Conservation (phyloP, 2,888 invertebrate genomes). For the Trissonchulus latispiculum region DNA sequence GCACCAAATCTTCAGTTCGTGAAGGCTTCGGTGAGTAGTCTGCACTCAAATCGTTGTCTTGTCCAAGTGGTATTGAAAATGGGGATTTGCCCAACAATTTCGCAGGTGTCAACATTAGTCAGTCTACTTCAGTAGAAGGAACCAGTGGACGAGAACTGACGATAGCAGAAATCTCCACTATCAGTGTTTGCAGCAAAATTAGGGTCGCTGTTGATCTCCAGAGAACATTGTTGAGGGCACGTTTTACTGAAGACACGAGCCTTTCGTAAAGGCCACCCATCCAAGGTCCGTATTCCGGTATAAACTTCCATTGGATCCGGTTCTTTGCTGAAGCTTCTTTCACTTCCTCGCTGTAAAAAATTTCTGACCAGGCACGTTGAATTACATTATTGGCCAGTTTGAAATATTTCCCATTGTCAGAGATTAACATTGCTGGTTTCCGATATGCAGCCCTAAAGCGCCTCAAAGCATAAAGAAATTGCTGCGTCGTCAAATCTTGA, state of each 20-base stretch:
- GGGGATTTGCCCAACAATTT: too few relatives aligned
- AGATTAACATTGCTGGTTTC: background rate
- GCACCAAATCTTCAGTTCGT: too few relatives aligned
- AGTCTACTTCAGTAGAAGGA: background rate
- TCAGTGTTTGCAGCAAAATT: too few relatives aligned
- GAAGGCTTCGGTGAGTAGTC: too few relatives aligned
- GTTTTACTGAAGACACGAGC: background rate
- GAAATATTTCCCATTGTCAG: background rate
- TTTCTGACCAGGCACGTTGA: background rate
- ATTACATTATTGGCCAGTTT: background rate
- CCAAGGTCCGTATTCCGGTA: background rate
- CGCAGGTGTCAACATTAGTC: too few relatives aligned
- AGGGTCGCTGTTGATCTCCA: background rate
- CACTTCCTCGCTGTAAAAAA: background rate
- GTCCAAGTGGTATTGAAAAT: too few relatives aligned
- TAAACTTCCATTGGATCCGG: background rate
- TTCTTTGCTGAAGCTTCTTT: background rate
- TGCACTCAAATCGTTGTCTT: too few relatives aligned
- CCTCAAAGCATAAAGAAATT: background rate
- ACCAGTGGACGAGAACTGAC: background rate
- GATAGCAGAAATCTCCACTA: too few relatives aligned
- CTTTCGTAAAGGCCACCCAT: background rate
- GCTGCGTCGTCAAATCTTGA: background rate
- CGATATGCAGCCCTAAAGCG: background rate
- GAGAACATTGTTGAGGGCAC: background rate